Percentiles rank a stretch among this genome's conserved stretches.
phyloP scores from a whole-genome alignment of 2,113 vertebrate genomes.

The Orthonyx spaldingii region DNA sequence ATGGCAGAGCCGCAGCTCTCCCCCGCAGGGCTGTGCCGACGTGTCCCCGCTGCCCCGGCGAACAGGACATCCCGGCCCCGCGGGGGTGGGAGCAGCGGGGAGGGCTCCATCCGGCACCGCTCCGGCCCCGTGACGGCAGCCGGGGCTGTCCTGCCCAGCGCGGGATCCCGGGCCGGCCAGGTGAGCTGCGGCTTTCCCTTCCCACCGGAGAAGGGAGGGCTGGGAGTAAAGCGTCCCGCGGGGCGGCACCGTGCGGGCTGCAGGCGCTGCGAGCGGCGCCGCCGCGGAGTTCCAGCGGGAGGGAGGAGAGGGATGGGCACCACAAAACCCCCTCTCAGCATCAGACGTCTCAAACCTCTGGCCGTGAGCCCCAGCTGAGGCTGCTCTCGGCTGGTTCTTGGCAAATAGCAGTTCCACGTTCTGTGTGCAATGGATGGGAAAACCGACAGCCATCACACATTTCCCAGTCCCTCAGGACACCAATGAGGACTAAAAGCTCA shows the following conservation, averaged over 20 bases:
- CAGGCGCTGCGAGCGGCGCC: rapidly evolving
- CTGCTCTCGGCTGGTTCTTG: rapidly evolving
- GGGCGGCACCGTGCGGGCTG: rapidly evolving
- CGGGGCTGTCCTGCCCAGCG: not conserved
- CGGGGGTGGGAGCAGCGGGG: not conserved
- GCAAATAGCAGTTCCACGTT: rapidly evolving
- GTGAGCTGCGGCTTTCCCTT: rapidly evolving
- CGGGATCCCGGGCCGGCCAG: not conserved
- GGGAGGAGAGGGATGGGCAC: not conserved
- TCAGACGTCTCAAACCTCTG: rapidly evolving
- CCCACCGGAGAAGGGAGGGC: rapidly evolving
- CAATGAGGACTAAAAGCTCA: not conserved
- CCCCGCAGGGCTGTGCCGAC: not conserved
- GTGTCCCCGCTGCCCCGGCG: not conserved
- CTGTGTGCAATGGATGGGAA: not conserved
- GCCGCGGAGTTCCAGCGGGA: rapidly evolving
- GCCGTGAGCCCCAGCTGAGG: not conserved
- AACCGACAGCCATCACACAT: not conserved
- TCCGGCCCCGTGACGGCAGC: no score
- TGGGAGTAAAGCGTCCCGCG: not conserved
- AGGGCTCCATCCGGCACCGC: not conserved
- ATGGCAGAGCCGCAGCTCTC: not conserved
- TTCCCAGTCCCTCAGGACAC: not conserved
- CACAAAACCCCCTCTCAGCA: no score
- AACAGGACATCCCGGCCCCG: not conserved